phyloP scores from a whole-genome alignment of 1,140 invertebrate genomes.

The Ceratitis capitata region DNA sequence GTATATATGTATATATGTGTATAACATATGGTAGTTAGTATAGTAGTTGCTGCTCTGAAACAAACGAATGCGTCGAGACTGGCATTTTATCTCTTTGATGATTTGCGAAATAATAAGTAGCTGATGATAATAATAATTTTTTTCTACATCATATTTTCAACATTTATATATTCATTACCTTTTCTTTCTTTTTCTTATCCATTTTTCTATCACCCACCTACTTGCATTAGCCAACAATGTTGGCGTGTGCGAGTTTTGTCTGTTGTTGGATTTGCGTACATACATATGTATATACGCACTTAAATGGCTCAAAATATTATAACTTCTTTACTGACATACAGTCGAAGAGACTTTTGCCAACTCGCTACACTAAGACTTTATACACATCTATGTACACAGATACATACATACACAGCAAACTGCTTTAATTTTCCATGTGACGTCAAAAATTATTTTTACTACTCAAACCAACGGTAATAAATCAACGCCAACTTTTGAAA shows the following conservation, averaged over 20 bases:
- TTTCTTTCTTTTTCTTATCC: not conserved
- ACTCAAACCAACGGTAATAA: constrained; percentile 24
- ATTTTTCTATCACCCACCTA: not conserved
- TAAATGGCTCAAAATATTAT: constrained; percentile 3
- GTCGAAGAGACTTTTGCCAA: too few relatives aligned
- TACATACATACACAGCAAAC: not conserved
- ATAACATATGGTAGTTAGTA: not conserved
- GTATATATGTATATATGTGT: not conserved
- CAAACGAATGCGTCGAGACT: not conserved
- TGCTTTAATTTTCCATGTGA: constrained; percentile 27
- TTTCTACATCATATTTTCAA: not conserved
- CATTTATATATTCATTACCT: not conserved
- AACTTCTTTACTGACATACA: not conserved
- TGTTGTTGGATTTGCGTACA: not conserved
- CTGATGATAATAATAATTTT: constrained; percentile 1
- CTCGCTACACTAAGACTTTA: too few relatives aligned
- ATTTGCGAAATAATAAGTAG: constrained; percentile 24
- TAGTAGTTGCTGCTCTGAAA: not conserved
- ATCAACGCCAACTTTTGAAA: constrained; percentile 26
- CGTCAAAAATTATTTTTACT: constrained; percentile 30
- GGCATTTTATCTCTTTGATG: constrained; percentile 17
- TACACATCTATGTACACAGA: too few relatives aligned
- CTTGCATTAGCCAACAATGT: not conserved
- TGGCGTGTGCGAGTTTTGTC: not conserved
- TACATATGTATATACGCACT: not conserved